A percentile compares a stretch with the other conserved stretches of the same genome.
These are phyloP conservation scores for Sebastes nivosus DNA, from an alignment of 2,797 vertebrate genomes.

Conservation along the genomic window DNA sequence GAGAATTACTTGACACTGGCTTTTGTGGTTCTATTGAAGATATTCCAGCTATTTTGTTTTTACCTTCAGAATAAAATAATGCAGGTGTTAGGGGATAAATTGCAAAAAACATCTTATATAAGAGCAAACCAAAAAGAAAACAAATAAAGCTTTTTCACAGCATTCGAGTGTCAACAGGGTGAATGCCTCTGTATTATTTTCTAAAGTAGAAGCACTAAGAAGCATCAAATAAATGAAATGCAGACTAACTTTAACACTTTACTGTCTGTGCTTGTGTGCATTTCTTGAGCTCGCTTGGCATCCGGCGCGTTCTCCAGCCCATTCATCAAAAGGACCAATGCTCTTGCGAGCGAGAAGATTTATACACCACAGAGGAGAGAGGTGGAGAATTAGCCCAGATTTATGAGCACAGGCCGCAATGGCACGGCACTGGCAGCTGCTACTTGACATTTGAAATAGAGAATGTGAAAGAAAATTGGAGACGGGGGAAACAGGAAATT, in stretches of 20 bases:
- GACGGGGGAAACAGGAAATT: constrained; percentile 72
- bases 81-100: neutral
- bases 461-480: constrained; percentile 71
- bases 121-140: neutral
- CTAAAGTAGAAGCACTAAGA: neutral
- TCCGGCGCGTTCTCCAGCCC: constrained; percentile 63
- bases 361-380: constrained; percentile 78
- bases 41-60: neutral
- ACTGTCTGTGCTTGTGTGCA: constrained; percentile 29
- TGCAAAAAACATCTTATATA: neutral
- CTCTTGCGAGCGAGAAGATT: constrained; percentile 79
- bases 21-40: neutral
- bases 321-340: constrained; percentile 80
- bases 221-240: neutral
- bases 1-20: neutral
- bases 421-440: constrained; percentile 77
- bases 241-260: constrained; percentile 16
- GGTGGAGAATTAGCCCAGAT: constrained; percentile 84
- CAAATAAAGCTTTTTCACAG: neutral
- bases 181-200: neutral
- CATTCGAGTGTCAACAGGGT: neutral
- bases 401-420: constrained; percentile 76
- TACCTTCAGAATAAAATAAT: neutral
- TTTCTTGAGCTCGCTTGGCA: constrained; percentile 59
- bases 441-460: constrained; percentile 82